Evolutionary conservation across 2,797 vertebrate species (phyloP).

Genomic region (Sciaenops ocellatus): DNA sequence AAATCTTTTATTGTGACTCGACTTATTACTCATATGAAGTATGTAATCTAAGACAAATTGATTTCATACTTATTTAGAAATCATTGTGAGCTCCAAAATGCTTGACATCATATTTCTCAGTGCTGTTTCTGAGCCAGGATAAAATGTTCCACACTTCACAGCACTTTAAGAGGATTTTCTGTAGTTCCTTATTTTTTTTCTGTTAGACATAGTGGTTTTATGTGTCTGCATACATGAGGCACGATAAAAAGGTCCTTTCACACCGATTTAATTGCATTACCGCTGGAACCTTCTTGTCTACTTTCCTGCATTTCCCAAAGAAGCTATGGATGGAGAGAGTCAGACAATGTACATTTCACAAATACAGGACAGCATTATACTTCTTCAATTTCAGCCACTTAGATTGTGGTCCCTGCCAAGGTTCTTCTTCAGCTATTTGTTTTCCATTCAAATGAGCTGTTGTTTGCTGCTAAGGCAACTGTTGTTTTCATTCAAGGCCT

Average conservation of each 20-base stretch:
- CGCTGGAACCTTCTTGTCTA: slow-evolving; percentile 1
- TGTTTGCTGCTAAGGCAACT: slow-evolving; percentile 45
- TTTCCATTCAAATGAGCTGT: slow-evolving; percentile 45
- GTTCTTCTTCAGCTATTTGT: slow-evolving; percentile 43
- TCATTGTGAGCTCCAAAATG: background rate
- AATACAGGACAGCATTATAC: slow-evolving; percentile 20
- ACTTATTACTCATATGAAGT: background rate
- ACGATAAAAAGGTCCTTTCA: slow-evolving; percentile 6
- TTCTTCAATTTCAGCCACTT: slow-evolving; percentile 19
- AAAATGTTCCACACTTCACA: slow-evolving; percentile 3
- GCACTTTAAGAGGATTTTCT: background rate
- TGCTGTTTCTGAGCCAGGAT: background rate
- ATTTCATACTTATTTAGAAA: slow-evolving; percentile 13
- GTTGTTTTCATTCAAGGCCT: slow-evolving; percentile 45
- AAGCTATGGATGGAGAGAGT: background rate
- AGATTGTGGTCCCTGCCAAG: background rate
- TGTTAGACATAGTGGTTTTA: slow-evolving; percentile 1
- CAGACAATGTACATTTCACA: background rate
- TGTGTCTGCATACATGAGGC: background rate
- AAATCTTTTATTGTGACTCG: background rate
- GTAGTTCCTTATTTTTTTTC: background rate
- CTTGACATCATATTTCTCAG: background rate
- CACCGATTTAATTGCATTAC: slow-evolving; percentile 13
- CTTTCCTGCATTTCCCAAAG: background rate
- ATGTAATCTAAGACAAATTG: slow-evolving; percentile 3